Base-by-base conservation (phyloP, 2,888 invertebrate genomes). In the Coelogynopora nodosa region DNA sequence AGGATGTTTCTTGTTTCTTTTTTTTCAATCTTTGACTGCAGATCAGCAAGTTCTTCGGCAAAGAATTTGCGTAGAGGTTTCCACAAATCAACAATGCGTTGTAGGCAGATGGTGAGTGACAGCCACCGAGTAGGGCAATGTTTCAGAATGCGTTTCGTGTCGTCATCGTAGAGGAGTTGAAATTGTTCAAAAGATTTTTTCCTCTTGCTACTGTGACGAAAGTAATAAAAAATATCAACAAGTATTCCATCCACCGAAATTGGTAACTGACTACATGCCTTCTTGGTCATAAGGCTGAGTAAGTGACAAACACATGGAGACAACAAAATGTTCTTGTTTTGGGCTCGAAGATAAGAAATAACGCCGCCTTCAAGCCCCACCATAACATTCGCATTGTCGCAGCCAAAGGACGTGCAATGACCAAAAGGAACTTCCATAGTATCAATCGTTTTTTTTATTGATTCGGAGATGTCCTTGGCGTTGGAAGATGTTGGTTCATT, bases 81-180 rank as follows among this genome's bases (percentile, higher is more conserved):
- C 27, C 81, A 80, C 10, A 80, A 23, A 2, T 82, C 5, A 31
- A 82, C 82, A 31, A 82, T 82, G n/a, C 27, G 30, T 31, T 82
- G 30, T 29, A 2, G 31, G 31, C 82, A 29, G 10, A 28, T 29
- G 5, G 30, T 82, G 18, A 82, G 23, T 23, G 82, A 82, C n/a
- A 82, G n/a, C 82, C 82, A 82, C 82, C 23, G 82, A 13, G 82
- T 82, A 31, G 82, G 30, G 31, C 2, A 82, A 82, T 82, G 27
- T 82, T 82, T 82, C 82, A 82, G 30, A 18, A 82, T 31, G 18
- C 18, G 5, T 26, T 74, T 74, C 5, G 23, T 74, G n/a, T 82
- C 82, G 82, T 29, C 82, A 82, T 82, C 23, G 23, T 23, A 82
- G 13, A 82, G 27, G 18, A 82, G 31, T 31, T 82, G 82, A 29